Percentiles rank a stretch among this genome's conserved stretches.
Conservation (phyloP, 2,113 vertebrate species). For the Eulemur rufifrons region DNA sequence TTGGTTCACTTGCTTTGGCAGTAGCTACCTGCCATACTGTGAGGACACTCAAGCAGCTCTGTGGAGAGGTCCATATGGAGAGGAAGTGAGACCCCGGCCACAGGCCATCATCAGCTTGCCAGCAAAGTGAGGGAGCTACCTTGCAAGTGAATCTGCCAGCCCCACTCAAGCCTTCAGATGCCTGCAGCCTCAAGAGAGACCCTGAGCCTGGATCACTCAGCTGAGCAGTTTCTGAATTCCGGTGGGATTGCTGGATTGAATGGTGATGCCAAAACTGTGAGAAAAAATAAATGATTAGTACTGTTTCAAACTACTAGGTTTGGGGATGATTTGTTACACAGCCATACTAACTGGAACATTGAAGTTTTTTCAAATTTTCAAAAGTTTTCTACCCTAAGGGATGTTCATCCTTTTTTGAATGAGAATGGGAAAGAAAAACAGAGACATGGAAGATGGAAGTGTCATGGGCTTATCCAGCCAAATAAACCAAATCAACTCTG, state of each 20-base stretch:
- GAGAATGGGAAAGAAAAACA: neutral
- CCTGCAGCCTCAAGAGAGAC: neutral
- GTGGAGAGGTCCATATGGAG: neutral
- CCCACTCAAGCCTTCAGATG: neutral
- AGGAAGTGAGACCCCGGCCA: neutral
- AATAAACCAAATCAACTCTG: neutral
- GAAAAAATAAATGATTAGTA: neutral
- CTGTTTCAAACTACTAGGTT: neutral
- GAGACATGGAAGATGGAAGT: neutral
- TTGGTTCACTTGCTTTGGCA: neutral
- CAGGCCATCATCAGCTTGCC: neutral
- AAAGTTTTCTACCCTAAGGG: neutral
- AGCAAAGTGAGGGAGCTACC: neutral
- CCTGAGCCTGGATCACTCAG: neutral
- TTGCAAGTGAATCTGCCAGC: neutral
- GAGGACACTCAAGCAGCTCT: neutral
- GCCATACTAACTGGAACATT: neutral
- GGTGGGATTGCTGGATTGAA: no score
- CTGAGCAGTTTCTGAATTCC: neutral
- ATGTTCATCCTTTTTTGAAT: neutral
- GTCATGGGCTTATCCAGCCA: neutral
- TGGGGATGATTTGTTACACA: neutral
- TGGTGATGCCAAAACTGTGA: neutral
- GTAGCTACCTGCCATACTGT: neutral
- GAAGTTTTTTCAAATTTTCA: conserved; percentile 29